Base-by-base conservation (phyloP, 1,140 invertebrate species). In the Formica exsecta region DNA sequence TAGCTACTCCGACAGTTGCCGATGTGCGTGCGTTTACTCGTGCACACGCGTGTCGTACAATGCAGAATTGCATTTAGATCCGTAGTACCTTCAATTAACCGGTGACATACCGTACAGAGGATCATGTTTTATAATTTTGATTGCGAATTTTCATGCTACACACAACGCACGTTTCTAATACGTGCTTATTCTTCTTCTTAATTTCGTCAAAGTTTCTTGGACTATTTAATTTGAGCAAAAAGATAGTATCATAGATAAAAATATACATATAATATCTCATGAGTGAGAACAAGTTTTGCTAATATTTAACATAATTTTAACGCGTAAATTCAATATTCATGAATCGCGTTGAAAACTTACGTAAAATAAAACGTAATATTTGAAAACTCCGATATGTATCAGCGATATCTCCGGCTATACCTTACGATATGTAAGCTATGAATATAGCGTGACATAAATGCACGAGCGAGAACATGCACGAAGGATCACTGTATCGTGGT, bases 381-480 rank as follows among this genome's bases (percentile, higher is more conserved):
- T 64, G 5, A 48, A 25, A 48, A n/a, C 59, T 75, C n/a, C 25
- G 16, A 76, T 44, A 48, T 16, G 7, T 61, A 54, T 75, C 29
- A 32, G 16, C 73, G 71, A 87, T 68, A 44, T 44, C 19, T 51
- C 75, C 57, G 38, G 48, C 54, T 41, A 22, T 70, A 48, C n/a
- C 66, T 70, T 38, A 65, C 71, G 87, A 85, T 65, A 87, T 25
- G 41, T 68, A 61, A 85, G 19, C 54, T 59, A 61, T 19, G 25
- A 51, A 68, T 84, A 76, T 86, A 87, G 86, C 89, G 68, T 76
- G 81, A 79, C 83, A 77, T 61, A 62, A 74, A 85, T 57, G 74
- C 62, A 70, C 54, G 70, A 65, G 79, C 73, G 73, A 65, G 86
- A 79, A 81, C 75, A 59, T 71, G 66, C 62, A 79, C 51, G 54